phyloP scores from a whole-genome alignment of 92 coral and sea anemone genomes.

The Porites lobata region DNA sequence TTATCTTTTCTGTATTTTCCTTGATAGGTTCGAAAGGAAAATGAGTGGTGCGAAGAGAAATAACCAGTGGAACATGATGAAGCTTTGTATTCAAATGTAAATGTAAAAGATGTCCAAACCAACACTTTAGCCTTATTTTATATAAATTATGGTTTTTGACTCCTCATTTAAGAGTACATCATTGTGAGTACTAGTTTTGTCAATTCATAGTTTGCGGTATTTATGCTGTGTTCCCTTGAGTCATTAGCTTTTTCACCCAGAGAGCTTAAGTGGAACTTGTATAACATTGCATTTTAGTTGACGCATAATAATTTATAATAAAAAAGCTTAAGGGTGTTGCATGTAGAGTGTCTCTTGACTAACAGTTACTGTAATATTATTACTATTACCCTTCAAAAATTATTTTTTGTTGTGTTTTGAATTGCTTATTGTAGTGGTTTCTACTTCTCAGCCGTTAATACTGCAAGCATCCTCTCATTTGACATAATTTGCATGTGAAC shows the following conservation, averaged over 20 bases:
- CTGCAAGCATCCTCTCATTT: too few relatives aligned
- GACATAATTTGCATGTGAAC: too few relatives aligned
- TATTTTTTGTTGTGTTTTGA: too few relatives aligned
- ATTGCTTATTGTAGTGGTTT: too few relatives aligned
- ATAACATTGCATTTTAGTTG: slow-evolving; percentile 17
- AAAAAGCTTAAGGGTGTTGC: slow-evolving; percentile 13
- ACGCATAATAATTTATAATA: slow-evolving; percentile 30
- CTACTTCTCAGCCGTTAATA: too few relatives aligned
- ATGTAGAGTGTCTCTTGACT: neutral
- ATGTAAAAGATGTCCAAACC: neutral
- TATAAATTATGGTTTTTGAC: neutral
- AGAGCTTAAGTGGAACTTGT: neutral
- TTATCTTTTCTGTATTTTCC: neutral
- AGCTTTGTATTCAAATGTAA: slow-evolving; percentile 15
- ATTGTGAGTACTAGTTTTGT: neutral
- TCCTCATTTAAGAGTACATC: neutral
- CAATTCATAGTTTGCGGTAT: neutral
- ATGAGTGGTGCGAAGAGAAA: slow-evolving; percentile 99
- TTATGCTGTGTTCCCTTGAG: neutral
- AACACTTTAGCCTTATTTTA: neutral
- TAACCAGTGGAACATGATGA: slow-evolving; percentile 34
- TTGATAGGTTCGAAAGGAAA: slow-evolving; percentile 95
- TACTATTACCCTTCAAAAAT: too few relatives aligned
- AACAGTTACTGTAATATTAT: neutral
- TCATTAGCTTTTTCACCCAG: neutral